phyloP scores from a whole-genome alignment of 2,888 invertebrate genomes.

The Eurois occulta region DNA sequence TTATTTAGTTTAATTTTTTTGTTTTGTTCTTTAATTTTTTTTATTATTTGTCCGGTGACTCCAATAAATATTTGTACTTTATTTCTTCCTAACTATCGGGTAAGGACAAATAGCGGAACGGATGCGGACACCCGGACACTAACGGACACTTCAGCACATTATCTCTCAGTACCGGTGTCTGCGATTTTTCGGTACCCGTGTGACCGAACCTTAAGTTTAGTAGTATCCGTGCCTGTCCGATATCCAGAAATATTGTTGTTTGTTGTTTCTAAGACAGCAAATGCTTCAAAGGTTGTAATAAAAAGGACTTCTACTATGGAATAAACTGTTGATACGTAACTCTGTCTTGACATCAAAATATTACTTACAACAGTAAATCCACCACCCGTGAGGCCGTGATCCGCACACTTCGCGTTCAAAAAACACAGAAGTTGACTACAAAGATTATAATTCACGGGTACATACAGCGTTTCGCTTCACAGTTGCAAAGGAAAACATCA shows the following conservation, averaged over 20 bases:
- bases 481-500: slow-evolving; percentile 37
- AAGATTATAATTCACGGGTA: slow-evolving; percentile 31
- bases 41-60: not conserved
- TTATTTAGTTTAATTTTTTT: not conserved
- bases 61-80: not conserved
- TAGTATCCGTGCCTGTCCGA: not conserved
- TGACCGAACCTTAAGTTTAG: not conserved
- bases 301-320: not conserved
- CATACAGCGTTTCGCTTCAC: slow-evolving; percentile 26
- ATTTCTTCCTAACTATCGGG: not conserved
- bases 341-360: not conserved
- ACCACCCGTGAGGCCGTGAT: slow-evolving; percentile 7
- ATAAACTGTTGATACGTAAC: not conserved
- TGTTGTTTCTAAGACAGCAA: not conserved
- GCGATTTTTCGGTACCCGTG: not conserved
- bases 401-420: not conserved
- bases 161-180: not conserved
- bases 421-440: slow-evolving; percentile 20
- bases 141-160: not conserved
- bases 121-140: not conserved
- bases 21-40: not conserved
- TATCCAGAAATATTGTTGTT: not conserved
- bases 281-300: not conserved
- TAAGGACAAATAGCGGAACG: not conserved
- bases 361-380: not conserved